phyloP scores from a whole-genome alignment of 2,797 vertebrate species.

The Cyprinodon diabolis region DNA sequence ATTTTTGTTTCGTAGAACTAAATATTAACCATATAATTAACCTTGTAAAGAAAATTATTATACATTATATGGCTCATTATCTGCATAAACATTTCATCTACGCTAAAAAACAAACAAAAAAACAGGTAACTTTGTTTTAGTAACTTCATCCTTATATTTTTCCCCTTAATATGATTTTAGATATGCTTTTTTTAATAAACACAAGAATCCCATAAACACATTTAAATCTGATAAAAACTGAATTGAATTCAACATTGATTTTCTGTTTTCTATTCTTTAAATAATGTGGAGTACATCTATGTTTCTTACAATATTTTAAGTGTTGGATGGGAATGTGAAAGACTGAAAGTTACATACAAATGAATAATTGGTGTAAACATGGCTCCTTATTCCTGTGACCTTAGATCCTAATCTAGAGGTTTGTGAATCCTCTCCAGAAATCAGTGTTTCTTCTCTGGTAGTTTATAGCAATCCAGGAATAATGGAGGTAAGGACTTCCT shows the following conservation, averaged over 20 bases:
- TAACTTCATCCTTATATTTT: constrained; percentile 42
- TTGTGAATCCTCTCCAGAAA: neutral
- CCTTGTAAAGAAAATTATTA: too few relatives aligned
- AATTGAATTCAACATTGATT: neutral
- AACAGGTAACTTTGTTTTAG: constrained; percentile 38
- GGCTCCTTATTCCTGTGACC: neutral
- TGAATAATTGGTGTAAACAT: neutral
- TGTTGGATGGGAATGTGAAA: neutral
- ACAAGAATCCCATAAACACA: neutral
- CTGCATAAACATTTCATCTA: neutral
- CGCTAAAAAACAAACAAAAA: neutral
- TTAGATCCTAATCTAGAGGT: neutral
- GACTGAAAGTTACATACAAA: neutral
- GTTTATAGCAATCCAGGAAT: neutral
- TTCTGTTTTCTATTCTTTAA: neutral
- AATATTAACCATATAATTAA: too few relatives aligned
- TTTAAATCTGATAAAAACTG: neutral
- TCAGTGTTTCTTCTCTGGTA: neutral
- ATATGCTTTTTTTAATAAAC: neutral
- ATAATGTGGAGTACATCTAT: neutral
- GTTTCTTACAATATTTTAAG: too few relatives aligned
- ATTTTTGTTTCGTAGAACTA: too few relatives aligned
- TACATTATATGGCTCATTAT: neutral
- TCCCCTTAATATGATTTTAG: constrained; percentile 4
- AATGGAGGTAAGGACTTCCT: neutral